phyloP scores from a whole-genome alignment of 2,797 vertebrate genomes.

The Phrynocephalus forsythii region DNA sequence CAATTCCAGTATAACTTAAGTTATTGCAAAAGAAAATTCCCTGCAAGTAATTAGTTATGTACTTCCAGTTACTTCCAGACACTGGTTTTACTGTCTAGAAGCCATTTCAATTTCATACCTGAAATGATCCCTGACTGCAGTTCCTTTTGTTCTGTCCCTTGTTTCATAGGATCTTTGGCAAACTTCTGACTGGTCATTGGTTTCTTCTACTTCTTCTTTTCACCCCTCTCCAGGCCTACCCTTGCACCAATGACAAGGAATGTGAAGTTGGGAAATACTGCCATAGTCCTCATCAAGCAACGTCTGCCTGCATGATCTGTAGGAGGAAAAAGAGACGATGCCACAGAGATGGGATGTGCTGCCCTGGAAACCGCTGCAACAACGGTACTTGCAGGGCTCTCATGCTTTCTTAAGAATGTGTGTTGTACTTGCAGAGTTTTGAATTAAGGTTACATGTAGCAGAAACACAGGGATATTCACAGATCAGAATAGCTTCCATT shows the following conservation, averaged over 20 bases:
- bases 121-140: background rate
- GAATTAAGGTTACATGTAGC: too few relatives aligned
- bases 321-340: constrained; percentile 95
- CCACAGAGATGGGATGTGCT: constrained; percentile 95
- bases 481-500: too few relatives aligned
- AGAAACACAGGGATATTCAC: background rate
- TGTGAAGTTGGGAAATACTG: constrained; percentile 93
- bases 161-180: background rate
- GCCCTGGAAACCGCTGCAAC: constrained; percentile 92
- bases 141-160: background rate
- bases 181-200: background rate
- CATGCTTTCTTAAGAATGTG: background rate
- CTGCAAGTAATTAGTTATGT: too few relatives aligned
- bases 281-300: constrained; percentile 92
- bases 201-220: background rate
- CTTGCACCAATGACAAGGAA: constrained; percentile 94
- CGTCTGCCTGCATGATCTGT: constrained; percentile 89
- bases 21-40: too few relatives aligned
- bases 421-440: too few relatives aligned
- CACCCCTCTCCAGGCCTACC: constrained; percentile 81
- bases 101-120: rapidly evolving
- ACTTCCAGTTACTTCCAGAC: too few relatives aligned
- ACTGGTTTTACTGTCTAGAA: too few relatives aligned
- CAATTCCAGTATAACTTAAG: too few relatives aligned
- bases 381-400: constrained; percentile 80